Evolutionary conservation across 2,888 invertebrate species (phyloP), one percentile per base, ranked within the genome.

Genomic region (Rhagophthalmus giganteus): DNA sequence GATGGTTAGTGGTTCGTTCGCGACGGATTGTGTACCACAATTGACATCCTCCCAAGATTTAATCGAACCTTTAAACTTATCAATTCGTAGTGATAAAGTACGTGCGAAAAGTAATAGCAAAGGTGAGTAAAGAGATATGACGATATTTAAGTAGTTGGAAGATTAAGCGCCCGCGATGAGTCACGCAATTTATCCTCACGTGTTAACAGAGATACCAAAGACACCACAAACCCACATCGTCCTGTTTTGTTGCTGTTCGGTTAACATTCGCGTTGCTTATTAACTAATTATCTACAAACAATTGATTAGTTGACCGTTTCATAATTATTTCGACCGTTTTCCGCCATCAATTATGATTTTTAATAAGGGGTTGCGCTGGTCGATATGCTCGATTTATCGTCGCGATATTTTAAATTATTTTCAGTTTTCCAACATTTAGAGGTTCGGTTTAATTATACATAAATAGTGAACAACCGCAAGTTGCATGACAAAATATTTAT

Each of bases 31-130:
- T 31, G 55, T 59, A 39, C 49, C 60, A 30, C 63, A 62, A 60
- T 47, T 62, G 46, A 50, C 57, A 32, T 40, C 60, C 25, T 38
- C 61, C 37, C 59, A 61, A 20, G 72, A 71, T 45, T 54, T 64
- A 59, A 73, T 69, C 55, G 74, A 74, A 67, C 74, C 74, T 34
- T 66, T 74, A 52, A 74, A 74, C 60, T 67, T 74, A 54, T 74
- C 73, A 38, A 70, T 71, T 57, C 68, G 69, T 60, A 69, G 58
- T 54, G 69, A 70, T 52, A 70, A 70, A 66, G 63, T 68, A 59
- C 64, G 69, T 53, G 62, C 66, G 57, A 72, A 69, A 64, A 61
- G 62, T 62, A 63, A 60, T 49, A 71, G 28, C 10, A 49, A 71
- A 71, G 72, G 72, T 72, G 64, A 60, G 66, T 60, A 45, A 15